phyloP scores from a whole-genome alignment of 1,140 invertebrate species.

The Ceratina japonica region DNA sequence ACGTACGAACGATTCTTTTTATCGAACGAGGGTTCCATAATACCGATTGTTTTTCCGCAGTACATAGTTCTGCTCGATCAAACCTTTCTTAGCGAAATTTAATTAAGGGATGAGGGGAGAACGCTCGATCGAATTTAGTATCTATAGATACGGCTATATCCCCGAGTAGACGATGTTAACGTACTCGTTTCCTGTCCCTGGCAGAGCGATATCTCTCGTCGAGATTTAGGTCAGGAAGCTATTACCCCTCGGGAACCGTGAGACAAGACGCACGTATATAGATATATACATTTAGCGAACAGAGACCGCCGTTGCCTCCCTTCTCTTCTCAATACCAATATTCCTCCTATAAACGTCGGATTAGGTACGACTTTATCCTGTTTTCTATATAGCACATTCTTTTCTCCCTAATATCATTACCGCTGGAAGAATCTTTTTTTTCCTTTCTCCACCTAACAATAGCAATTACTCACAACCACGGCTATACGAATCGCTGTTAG shows the following conservation, averaged over 20 bases:
- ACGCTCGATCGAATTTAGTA: conserved; percentile 41
- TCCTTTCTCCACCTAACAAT: background rate
- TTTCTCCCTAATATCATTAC: background rate
- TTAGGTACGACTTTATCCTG: conserved; percentile 3
- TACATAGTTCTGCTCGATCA: conserved; percentile 7
- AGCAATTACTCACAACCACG: too few species aligned
- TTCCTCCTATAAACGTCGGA: conserved; percentile 30
- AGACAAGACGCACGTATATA: conserved; percentile 17
- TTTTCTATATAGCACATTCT: background rate
- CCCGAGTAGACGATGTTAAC: background rate
- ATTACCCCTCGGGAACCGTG: conserved; percentile 42
- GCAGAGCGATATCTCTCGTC: conserved; percentile 33
- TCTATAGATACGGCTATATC: conserved; percentile 16
- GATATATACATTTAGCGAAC: conserved; percentile 43
- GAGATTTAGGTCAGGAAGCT: conserved; percentile 54
- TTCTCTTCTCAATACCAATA: conserved; percentile 7
- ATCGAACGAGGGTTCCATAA: too few species aligned
- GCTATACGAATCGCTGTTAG: too few species aligned
- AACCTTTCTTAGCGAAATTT: conserved; percentile 29
- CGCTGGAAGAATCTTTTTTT: background rate
- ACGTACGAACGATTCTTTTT: too few species aligned
- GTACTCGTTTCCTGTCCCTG: conserved; percentile 31
- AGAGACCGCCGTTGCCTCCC: background rate
- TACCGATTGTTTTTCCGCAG: too few species aligned
- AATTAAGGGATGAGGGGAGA: conserved; percentile 43